A percentile compares a stretch with the other conserved stretches of the same genome.
Conservation (phyloP, 1,140 invertebrate species). For the Himalopsyche phryganea region DNA sequence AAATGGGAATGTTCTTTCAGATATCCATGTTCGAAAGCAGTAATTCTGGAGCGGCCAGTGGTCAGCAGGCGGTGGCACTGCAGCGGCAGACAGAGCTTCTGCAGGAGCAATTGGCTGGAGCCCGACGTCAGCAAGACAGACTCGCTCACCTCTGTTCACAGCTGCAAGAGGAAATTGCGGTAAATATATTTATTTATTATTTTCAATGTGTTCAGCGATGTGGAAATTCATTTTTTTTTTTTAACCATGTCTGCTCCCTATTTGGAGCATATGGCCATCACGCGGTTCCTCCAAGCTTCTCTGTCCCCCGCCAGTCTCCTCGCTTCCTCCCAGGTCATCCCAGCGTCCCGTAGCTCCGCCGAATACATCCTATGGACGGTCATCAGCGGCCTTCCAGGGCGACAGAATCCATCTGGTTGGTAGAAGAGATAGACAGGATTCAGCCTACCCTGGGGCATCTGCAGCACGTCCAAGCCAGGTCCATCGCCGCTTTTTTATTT, state of each 20-base stretch:
- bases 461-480: too few species aligned
- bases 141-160: conserved; percentile 42
- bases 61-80: conserved; percentile 55
- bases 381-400: too few species aligned
- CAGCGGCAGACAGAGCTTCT: conserved; percentile 37
- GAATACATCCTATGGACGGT: too few species aligned
- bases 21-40: conserved; percentile 27
- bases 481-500: too few species aligned
- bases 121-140: conserved; percentile 65
- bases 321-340: too few species aligned
- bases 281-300: not conserved
- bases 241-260: not conserved
- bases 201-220: too few species aligned
- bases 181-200: not conserved
- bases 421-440: too few species aligned
- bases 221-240: not conserved
- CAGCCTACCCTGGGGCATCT: too few species aligned
- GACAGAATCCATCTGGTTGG: too few species aligned
- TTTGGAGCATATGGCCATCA: not conserved
- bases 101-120: conserved; percentile 64
- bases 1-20: too few species aligned
- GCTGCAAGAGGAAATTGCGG: conserved; percentile 24
- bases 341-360: too few species aligned
- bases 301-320: not conserved
- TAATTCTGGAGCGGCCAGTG: conserved; percentile 1